Conservation (phyloP, 2,888 invertebrate species). For the Ferdinandea cuprea region DNA sequence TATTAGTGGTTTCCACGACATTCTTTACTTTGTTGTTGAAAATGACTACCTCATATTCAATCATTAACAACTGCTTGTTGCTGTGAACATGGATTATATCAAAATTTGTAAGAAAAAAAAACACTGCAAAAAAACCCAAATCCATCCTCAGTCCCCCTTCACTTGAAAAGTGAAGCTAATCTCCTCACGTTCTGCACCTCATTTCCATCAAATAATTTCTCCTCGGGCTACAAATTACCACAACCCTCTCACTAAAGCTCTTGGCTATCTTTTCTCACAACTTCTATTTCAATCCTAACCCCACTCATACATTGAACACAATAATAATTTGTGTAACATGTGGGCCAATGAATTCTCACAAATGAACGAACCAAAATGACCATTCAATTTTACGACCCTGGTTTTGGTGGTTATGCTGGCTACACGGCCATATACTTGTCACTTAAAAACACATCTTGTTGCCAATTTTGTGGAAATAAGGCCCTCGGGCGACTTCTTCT, state of each 20-base stretch:
- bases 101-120: no score
- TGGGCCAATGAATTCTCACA: slow-evolving; percentile 67
- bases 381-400: slow-evolving; percentile 72
- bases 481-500: slow-evolving; percentile 57
- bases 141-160: neutral
- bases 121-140: no score
- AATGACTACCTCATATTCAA: no score
- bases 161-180: neutral
- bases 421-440: slow-evolving; percentile 68
- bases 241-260: neutral
- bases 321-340: slow-evolving; percentile 73
- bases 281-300: slow-evolving; percentile 9
- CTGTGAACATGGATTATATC: no score
- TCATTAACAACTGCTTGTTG: no score
- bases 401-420: slow-evolving; percentile 40
- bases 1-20: no score
- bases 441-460: slow-evolving; percentile 74
- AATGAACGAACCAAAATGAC: slow-evolving; percentile 72
- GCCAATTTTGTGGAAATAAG: slow-evolving; percentile 70
- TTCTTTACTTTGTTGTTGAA: no score
- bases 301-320: slow-evolving; percentile 7
- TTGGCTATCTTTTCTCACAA: neutral
- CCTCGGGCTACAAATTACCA: slow-evolving; percentile 11
- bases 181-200: neutral
- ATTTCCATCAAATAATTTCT: neutral